Conservation (phyloP, 2,888 invertebrate genomes). For the Xestoiulus laeticollis region DNA sequence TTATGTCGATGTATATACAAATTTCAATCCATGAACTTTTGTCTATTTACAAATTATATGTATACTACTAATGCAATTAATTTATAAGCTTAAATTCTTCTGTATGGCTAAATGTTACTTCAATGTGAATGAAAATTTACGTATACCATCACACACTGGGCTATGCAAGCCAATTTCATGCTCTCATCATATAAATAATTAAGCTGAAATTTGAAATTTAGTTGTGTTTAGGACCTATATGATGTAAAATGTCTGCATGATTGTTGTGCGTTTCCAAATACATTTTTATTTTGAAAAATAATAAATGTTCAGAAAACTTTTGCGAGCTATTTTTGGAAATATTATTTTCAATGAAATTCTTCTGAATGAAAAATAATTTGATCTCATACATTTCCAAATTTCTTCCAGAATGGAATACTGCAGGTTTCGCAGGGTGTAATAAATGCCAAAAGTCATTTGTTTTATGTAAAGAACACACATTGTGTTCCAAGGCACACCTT, state of each 20-base stretch:
- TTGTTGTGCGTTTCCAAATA: background rate
- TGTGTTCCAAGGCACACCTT: too few species aligned
- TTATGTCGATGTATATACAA: background rate
- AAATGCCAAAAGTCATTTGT: too few species aligned
- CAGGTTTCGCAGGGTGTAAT: too few species aligned
- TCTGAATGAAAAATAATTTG: too few species aligned
- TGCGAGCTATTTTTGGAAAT: too few species aligned
- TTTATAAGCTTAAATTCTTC: background rate
- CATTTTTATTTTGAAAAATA: background rate
- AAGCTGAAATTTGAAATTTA: slow-evolving; percentile 26
- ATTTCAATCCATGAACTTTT: background rate
- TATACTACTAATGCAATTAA: background rate
- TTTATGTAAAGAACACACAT: too few species aligned
- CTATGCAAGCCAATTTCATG: slow-evolving; percentile 53
- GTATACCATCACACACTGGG: slow-evolving; percentile 50
- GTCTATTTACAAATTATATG: background rate
- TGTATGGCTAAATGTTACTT: background rate
- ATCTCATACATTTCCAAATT: background rate
- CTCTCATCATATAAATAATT: background rate
- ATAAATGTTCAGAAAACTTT: background rate
- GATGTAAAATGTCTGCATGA: background rate
- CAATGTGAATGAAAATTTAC: slow-evolving; percentile 26
- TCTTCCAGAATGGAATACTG: background rate
- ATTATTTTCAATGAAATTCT: too few species aligned
- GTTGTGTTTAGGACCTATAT: background rate